These are phyloP conservation scores for Danaus chrysippus DNA, from an alignment of 2,888 invertebrate species.

Conservation along the genomic window DNA sequence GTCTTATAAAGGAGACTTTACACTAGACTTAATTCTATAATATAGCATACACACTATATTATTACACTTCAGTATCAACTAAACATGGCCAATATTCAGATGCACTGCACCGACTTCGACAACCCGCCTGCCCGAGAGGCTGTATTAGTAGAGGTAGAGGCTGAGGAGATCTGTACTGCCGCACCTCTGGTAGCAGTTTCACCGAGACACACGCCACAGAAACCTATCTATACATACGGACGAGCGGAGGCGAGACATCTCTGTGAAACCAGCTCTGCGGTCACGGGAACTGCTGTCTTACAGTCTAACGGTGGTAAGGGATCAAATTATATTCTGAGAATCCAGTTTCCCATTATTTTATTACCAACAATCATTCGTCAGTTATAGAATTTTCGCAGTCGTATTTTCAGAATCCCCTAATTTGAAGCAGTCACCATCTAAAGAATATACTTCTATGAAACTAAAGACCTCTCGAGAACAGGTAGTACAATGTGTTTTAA, in stretches of 20 bases:
- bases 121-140: constrained; percentile 82
- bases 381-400: constrained; percentile 26
- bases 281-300: constrained; percentile 68
- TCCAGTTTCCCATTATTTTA: not conserved
- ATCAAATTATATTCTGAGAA: not conserved
- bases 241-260: constrained; percentile 78
- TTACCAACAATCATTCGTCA: not conserved
- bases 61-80: not conserved
- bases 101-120: constrained; percentile 57
- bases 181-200: constrained; percentile 83
- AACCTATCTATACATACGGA: constrained; percentile 85
- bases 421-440: constrained; percentile 38
- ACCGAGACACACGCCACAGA: constrained; percentile 81
- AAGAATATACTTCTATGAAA: constrained; percentile 46
- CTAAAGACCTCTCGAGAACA: constrained; percentile 57
- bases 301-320: constrained; percentile 62
- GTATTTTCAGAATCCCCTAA: constrained; percentile 53
- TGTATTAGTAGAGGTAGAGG: constrained; percentile 89
- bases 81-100: constrained; percentile 35
- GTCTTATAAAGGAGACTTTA: too few relatives aligned
- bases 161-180: constrained; percentile 88
- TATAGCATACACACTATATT: too few relatives aligned
- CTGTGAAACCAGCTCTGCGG: constrained; percentile 66
- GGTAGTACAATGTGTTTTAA: constrained; percentile 45
- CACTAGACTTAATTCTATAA: too few relatives aligned